These are phyloP conservation scores for Sinonovacula constricta DNA, from an alignment of 1,140 invertebrate species.

Conservation along the genomic window DNA sequence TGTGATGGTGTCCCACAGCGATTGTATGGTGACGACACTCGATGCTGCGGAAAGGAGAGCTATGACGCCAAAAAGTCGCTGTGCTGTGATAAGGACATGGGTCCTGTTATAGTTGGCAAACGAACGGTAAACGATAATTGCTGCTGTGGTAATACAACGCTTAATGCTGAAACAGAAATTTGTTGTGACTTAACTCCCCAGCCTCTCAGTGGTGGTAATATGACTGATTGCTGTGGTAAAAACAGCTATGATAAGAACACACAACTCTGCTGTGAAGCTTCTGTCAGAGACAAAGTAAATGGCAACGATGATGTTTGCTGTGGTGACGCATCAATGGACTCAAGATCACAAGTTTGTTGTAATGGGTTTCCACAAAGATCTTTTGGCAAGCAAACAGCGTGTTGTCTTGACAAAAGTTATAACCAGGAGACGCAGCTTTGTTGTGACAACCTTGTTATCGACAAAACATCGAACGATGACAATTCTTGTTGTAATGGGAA, in stretches of 20 bases:
- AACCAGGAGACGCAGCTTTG: conserved; percentile 4
- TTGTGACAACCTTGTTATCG: neutral
- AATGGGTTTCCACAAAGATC: conserved; percentile 4
- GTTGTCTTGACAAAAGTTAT: neutral
- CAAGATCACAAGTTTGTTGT: conserved; percentile 10
- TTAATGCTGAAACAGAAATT: conserved; percentile 11
- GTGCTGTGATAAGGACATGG: conserved; percentile 23
- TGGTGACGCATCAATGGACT: conserved; percentile 4
- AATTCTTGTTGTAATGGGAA: conserved; percentile 19
- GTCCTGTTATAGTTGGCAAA: conserved; percentile 22
- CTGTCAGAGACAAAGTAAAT: neutral
- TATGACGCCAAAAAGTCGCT: conserved; percentile 27
- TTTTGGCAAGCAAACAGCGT: conserved; percentile 5
- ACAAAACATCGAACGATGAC: neutral
- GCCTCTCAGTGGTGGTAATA: neutral
- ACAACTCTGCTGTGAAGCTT: conserved; percentile 20
- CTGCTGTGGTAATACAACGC: conserved; percentile 30
- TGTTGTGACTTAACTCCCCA: conserved; percentile 16
- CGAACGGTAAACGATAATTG: conserved; percentile 19
- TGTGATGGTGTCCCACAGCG: conserved; percentile 44
- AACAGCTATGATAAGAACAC: conserved; percentile 10
- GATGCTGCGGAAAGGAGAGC: conserved; percentile 35
- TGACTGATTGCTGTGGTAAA: conserved; percentile 9
- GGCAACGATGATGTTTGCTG: conserved; percentile 11
- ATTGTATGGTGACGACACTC: conserved; percentile 22